A percentile compares a stretch with the other conserved stretches of the same genome.
Evolutionary conservation across 2,797 vertebrate genomes (phyloP).

Genomic region (Streptopelia turtur): DNA sequence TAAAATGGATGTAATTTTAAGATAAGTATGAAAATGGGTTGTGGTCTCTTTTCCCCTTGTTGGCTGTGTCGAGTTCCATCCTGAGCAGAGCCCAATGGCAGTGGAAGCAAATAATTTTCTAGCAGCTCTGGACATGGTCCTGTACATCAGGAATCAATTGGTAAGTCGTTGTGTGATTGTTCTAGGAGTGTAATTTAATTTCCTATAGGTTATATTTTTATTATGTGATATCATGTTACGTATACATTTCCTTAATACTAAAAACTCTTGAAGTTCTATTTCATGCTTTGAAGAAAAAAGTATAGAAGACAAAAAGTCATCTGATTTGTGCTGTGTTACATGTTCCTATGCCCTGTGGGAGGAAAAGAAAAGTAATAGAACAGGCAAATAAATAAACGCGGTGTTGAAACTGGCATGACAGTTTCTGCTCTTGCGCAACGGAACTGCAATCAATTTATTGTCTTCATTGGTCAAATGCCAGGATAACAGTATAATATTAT

Average conservation of each 20-base stretch:
- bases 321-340: constrained; percentile 34
- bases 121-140: not conserved
- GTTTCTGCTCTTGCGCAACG: constrained; percentile 61
- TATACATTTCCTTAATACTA: not conserved
- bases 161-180: not conserved
- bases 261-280: not conserved
- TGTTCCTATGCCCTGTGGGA: constrained; percentile 63
- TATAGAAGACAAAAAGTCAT: constrained; percentile 23
- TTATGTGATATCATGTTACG: not conserved
- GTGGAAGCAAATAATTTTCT: accelerated
- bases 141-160: not conserved
- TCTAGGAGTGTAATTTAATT: not conserved
- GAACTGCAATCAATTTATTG: constrained; percentile 70
- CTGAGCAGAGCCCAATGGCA: not conserved
- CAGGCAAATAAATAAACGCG: constrained; percentile 66
- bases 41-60: not conserved
- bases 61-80: not conserved
- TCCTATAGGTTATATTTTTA: not conserved
- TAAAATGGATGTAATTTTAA: not conserved
- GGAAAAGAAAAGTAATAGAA: constrained; percentile 70
- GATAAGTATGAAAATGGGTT: not conserved
- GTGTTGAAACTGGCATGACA: constrained; percentile 58
- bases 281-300: constrained; percentile 38
- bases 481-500: constrained; percentile 77
- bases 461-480: constrained; percentile 72